Conservation (phyloP, 2,113 vertebrate species). For the Lepus americanus region DNA sequence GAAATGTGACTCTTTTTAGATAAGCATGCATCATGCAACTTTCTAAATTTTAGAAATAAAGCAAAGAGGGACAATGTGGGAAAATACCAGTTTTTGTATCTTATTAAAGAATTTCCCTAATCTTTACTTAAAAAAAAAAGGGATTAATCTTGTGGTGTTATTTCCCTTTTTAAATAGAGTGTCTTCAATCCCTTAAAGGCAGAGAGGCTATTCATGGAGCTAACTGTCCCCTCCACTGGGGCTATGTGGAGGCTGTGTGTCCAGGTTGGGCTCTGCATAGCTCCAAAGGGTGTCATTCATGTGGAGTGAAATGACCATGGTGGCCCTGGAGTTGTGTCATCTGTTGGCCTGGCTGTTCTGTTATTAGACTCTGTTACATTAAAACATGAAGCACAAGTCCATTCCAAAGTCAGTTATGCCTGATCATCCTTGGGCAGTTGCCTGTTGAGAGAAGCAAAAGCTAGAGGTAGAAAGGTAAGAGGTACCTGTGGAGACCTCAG, state of each 20-base stretch:
- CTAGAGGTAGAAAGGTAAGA: not conserved
- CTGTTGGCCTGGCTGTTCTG: not conserved
- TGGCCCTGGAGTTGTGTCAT: not conserved
- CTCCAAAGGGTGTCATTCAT: not conserved
- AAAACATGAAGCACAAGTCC: not conserved
- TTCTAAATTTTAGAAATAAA: slow-evolving; percentile 33
- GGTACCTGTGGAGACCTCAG: slow-evolving; percentile 87
- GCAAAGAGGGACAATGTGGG: not conserved
- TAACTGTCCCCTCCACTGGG: not conserved
- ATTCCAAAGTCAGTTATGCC: not conserved
- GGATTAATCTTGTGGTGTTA: not conserved
- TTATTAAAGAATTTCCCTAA: not conserved
- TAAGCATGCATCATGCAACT: slow-evolving; percentile 1
- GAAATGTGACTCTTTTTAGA: slow-evolving; percentile 20
- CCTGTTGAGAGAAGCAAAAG: slow-evolving; percentile 62
- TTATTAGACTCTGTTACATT: not conserved
- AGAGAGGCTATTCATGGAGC: not conserved
- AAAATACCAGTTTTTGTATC: slow-evolving; percentile 1
- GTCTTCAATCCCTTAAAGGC: not conserved
- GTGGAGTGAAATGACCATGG: not conserved
- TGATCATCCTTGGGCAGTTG: not conserved
- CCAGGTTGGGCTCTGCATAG: not conserved
- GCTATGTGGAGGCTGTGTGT: not conserved
- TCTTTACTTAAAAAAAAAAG: not conserved
- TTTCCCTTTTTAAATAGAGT: not conserved